phyloP scores from a whole-genome alignment of 2,113 vertebrate species.

The Spheniscus mendiculus region DNA sequence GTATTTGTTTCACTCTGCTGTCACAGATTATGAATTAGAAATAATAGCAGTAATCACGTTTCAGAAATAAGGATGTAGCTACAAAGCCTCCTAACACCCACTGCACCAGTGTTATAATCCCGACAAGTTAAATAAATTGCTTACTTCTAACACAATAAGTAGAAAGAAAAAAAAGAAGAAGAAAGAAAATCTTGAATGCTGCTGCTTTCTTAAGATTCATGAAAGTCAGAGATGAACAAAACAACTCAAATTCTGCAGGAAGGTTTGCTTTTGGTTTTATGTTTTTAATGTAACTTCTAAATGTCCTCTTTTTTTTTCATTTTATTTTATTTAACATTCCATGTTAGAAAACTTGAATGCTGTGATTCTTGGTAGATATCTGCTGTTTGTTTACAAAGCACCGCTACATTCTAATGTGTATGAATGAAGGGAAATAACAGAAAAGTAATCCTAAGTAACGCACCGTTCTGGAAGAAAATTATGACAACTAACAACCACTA shows the following conservation, averaged over 20 bases:
- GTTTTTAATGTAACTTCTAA: neutral
- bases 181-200: neutral
- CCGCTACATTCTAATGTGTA: neutral
- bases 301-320: neutral
- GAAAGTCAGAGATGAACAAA: neutral
- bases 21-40: slow-evolving; percentile 29
- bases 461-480: neutral
- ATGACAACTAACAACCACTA: neutral
- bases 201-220: neutral
- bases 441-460: neutral
- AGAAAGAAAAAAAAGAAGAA: neutral
- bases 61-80: slow-evolving; percentile 21
- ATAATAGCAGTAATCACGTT: slow-evolving; percentile 25
- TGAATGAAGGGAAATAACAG: neutral
- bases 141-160: neutral
- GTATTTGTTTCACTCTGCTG: neutral
- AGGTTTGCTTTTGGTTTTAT: neutral
- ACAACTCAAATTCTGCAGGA: neutral
- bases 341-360: neutral
- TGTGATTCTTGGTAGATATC: neutral
- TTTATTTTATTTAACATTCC: neutral
- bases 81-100: neutral
- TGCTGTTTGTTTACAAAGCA: neutral
- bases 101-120: neutral
- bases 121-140: neutral